Base-by-base conservation (phyloP, 92 coral and sea anemone species). In the Ricordea florida region DNA sequence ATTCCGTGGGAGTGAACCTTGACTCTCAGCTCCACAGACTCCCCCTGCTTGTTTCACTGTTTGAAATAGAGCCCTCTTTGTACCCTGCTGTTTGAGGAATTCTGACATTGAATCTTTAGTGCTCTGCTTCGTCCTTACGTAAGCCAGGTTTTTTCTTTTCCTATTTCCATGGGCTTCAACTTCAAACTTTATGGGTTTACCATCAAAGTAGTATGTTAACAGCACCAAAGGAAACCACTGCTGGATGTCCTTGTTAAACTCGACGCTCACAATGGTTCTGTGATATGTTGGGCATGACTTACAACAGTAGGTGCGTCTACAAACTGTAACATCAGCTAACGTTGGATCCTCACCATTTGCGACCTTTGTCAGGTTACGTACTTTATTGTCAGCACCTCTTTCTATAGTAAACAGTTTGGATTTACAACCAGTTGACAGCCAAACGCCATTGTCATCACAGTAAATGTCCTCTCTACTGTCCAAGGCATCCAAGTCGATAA, bases 361-460 rank as follows among this genome's bases (percentile, higher is more conserved):
- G 30, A 43, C 64, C 62, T 58, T 84, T 4, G 32, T 49, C 63
- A 71, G 24, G 15, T 30, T 18, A 23, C 63, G 30, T 30, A 71
- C 83, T 6, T 63, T 31, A 31, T 41, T 46, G 7, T 56, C 51
- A 14, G 18, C 30, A 40, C 56, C 86, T 74, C 62, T 71, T 17
- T 25, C 57, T 2, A 59, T 25, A 22, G 50, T 52, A 45, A 31
- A 85, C 21, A 14, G 50, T 30, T 80, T 85, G 10, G 82, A 15
- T 60, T 53, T 70, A 71, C 90, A 70, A 15, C 51, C 77, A 48
- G 42, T 85, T 41, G 22, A 17, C 30, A 10, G 29, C 91, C 86
- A 85, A 23, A 45, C 76, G 11, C 91, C 87, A 64, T 80, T 80
- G 35, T 85, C 81, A 80, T 85, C 87, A 79, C 51, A 18, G 22